phyloP scores from a whole-genome alignment of 2,888 invertebrate genomes.

The Macrophya alboannulata region DNA sequence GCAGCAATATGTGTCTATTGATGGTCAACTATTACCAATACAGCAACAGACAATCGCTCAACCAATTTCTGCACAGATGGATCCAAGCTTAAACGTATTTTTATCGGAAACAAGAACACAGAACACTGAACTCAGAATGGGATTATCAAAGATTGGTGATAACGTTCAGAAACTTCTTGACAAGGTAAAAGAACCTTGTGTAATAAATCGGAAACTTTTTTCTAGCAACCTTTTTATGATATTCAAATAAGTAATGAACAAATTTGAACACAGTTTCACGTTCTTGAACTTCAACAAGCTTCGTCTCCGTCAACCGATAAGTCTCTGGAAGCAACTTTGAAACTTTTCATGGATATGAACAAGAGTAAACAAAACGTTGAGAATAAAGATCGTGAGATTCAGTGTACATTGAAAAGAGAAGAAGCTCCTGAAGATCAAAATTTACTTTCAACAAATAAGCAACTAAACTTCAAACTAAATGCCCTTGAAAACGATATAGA shows the following conservation, averaged over 20 bases:
- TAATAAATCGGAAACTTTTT: not conserved
- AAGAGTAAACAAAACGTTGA: constrained; percentile 58
- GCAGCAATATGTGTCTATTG: constrained; percentile 70
- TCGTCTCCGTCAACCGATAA: constrained; percentile 67
- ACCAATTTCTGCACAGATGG: constrained; percentile 71
- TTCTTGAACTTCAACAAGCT: constrained; percentile 74
- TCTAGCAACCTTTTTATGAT: not conserved
- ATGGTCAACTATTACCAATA: constrained; percentile 69
- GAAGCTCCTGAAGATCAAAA: constrained; percentile 8
- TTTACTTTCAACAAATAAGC: constrained; percentile 2
- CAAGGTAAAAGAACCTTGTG: constrained; percentile 74
- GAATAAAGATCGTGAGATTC: constrained; percentile 39
- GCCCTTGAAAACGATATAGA: constrained; percentile 22
- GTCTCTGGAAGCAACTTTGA: constrained; percentile 70
- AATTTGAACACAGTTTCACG: constrained; percentile 70
- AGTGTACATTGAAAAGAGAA: constrained; percentile 17
- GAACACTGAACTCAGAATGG: constrained; percentile 86
- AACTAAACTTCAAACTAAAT: constrained; percentile 29
- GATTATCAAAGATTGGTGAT: constrained; percentile 84
- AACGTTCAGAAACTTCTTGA: constrained; percentile 85
- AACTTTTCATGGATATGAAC: constrained; percentile 69
- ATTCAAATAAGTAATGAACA: constrained; percentile 42
- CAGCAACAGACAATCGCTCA: constrained; percentile 67
- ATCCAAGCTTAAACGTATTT: constrained; percentile 82
- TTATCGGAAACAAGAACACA: constrained; percentile 84